Evolutionary conservation across 2,113 vertebrate species (phyloP).

Genomic region (Pterocles gutturalis): DNA sequence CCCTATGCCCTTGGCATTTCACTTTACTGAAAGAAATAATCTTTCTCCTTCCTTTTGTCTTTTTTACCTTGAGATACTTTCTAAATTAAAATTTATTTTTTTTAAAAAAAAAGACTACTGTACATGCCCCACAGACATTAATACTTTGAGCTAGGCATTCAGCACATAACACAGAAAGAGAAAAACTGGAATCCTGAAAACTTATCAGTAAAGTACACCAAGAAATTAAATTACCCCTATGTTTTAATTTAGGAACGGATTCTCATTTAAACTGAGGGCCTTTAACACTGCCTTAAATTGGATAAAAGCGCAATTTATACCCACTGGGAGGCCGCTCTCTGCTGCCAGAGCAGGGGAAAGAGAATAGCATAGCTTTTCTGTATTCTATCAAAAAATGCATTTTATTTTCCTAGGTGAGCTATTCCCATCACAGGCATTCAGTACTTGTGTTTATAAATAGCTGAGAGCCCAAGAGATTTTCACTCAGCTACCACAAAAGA

Average conservation of each 20-base stretch:
- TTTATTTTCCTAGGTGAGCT: slow-evolving; percentile 15
- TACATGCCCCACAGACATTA: not conserved
- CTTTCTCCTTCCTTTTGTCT: not conserved
- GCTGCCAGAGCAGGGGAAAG: not conserved
- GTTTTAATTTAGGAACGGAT: not conserved
- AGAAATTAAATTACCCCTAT: not conserved
- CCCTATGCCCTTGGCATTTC: not conserved
- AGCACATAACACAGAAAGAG: not conserved
- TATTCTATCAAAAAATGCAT: not conserved
- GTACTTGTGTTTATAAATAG: slow-evolving; percentile 20
- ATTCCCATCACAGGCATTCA: not conserved
- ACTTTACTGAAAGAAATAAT: not conserved
- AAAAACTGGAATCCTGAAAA: not conserved
- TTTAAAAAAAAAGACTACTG: not conserved
- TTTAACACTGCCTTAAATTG: not conserved
- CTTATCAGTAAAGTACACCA: not conserved
- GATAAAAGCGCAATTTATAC: not conserved
- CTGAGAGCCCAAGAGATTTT: slow-evolving; percentile 3
- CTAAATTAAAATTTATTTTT: not conserved
- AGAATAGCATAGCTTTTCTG: not conserved
- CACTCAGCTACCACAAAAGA: slow-evolving; percentile 16
- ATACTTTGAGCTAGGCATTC: not conserved
- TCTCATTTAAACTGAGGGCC: not conserved
- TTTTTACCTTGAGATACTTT: not conserved
- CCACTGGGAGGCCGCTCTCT: not conserved